Base-by-base conservation (phyloP, 2,797 vertebrate species). In the Nyctibius grandis region DNA sequence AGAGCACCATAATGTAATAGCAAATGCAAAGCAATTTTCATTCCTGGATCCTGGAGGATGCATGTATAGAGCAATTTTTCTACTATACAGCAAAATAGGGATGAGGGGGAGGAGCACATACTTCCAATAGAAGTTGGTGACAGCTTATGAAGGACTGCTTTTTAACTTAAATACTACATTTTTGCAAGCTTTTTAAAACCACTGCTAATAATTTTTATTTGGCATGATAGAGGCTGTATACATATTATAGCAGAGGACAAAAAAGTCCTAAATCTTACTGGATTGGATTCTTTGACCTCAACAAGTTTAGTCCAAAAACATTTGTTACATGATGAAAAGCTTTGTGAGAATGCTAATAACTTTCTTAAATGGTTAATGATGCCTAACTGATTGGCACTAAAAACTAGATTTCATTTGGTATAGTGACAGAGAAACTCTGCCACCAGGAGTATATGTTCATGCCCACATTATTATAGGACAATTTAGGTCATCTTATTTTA, bases 401-500 rank as follows among this genome's bases (percentile, higher is more conserved):
- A 95, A 96, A 70, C 68, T 95, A 85, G 57, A 94, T 95, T 94
- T 97, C 88, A 94, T 82, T 96, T 86, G 83, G 65, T 85, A 86
- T 50, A 86, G 95, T 91, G 88, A 91, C 69, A 91, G 84, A 82
- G 78, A 70, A 85, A 70, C 67, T 77, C 88, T 88, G 84, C 65
- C 91, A 84, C 79, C 86, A 88, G 92, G 84, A 95, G 44, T 79
- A 61, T 26, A 87, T 0, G 1, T 75, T 75, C 95, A 86, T 85
- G 82, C 77, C 94, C 89, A 94, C 93, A 91, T 96, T 94, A 97
- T 97, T 96, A 92, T 26, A 94, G 94, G 83, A 91, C 84, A 97
- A 97, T 97, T 93, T 81, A 86, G 87, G 93, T 90, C 82, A 70
- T 93, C 89, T 95, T 96, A 91, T 93, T 97, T 97, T 93, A 95